A percentile compares a stretch with the other conserved stretches of the same genome.
phyloP scores from a whole-genome alignment of 2,888 invertebrate genomes.

The Didymodactylos carnosus region DNA sequence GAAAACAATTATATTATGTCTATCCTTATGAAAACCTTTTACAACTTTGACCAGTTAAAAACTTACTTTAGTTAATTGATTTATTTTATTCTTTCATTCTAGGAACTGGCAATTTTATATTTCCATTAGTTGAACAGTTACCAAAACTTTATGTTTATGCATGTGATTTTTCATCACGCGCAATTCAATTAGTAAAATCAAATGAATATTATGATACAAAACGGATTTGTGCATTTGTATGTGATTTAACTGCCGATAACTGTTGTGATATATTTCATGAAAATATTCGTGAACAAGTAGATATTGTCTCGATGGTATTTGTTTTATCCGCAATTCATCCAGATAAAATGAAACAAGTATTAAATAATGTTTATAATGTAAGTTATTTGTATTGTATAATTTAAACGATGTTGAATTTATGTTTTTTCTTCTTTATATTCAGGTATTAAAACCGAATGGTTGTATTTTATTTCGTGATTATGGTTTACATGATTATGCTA shows the following conservation, averaged over 20 bases:
- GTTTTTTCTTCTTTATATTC: not conserved
- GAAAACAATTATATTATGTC: constrained; percentile 14
- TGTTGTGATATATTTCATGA: not conserved
- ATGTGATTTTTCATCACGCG: constrained; percentile 77
- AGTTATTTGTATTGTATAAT: not conserved
- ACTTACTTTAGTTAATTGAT: constrained; percentile 56
- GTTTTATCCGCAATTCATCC: constrained; percentile 85
- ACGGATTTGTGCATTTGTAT: constrained; percentile 56
- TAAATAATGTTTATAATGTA: constrained; percentile 45
- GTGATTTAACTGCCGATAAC: constrained; percentile 49
- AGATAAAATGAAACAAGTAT: constrained; percentile 45
- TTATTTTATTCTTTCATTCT: too few species aligned
- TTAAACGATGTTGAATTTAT: not conserved
- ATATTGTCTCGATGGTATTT: constrained; percentile 61
- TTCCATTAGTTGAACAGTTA: constrained; percentile 63
- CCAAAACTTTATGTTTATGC: constrained; percentile 55
- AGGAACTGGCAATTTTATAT: constrained; percentile 92
- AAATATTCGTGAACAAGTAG: constrained; percentile 32
- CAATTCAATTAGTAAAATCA: constrained; percentile 59
- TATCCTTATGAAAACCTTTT: not conserved
- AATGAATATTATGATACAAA: constrained; percentile 45
- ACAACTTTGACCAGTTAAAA: not conserved
- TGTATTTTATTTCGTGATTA: constrained; percentile 72
- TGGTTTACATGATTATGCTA: constrained; percentile 83
- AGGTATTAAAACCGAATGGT: constrained; percentile 44